phyloP scores from a whole-genome alignment of 1,140 invertebrate genomes.

The Lucilia sericata region DNA sequence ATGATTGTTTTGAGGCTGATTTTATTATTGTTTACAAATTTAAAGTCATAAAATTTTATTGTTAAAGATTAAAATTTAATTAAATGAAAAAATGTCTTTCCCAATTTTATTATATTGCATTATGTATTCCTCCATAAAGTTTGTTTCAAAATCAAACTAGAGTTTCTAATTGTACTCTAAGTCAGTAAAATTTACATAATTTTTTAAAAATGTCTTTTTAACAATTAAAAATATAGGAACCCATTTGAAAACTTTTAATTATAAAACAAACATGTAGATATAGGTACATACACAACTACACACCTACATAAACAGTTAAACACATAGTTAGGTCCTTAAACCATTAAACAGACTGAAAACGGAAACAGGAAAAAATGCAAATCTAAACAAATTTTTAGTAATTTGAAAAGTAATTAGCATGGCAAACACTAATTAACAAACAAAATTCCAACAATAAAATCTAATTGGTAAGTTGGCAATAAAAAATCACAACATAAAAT shows the following conservation, averaged over 20 bases:
- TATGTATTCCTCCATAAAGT: no score
- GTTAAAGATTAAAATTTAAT: neutral
- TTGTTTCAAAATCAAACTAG: no score
- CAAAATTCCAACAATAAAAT: slow-evolving; percentile 28
- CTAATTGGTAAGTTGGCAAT: neutral
- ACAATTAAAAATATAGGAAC: neutral
- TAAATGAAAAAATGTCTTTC: no score
- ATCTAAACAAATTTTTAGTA: slow-evolving; percentile 41
- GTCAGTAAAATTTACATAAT: neutral
- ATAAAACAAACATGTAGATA: neutral
- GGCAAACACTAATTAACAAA: slow-evolving; percentile 47
- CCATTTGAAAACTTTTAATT: neutral
- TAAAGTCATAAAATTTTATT: slow-evolving; percentile 1
- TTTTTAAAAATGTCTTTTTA: neutral
- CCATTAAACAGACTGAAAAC: no score
- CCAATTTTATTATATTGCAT: no score
- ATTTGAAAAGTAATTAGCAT: slow-evolving; percentile 45
- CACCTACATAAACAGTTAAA: neutral
- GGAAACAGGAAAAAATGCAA: slow-evolving; percentile 15
- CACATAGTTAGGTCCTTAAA: neutral
- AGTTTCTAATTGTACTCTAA: no score
- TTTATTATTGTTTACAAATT: neutral
- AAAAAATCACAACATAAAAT: slow-evolving; percentile 27
- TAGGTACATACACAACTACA: neutral
- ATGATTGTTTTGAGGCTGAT: neutral